A percentile compares a stretch with the other conserved stretches of the same genome.
These are phyloP conservation scores for Ostrea denselamellosa DNA, from an alignment of 1,140 invertebrate genomes.

Conservation along the genomic window DNA sequence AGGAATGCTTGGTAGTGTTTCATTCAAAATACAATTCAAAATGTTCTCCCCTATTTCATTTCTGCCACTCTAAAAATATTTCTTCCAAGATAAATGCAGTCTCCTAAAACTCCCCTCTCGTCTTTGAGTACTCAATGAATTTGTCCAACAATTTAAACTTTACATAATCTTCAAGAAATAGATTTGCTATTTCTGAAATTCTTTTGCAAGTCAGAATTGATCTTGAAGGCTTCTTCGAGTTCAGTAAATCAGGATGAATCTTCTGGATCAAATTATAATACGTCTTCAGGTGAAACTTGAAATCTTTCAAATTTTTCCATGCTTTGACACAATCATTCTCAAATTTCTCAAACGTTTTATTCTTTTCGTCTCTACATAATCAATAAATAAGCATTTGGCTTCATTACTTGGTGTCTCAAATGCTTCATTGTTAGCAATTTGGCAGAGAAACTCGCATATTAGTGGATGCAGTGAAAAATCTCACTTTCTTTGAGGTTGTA, in stretches of 20 bases:
- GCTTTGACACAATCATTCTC: conserved; percentile 43
- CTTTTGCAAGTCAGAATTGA: conserved; percentile 25
- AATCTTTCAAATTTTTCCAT: conserved; percentile 14
- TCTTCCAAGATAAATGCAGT: conserved; percentile 16
- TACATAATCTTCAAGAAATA: conserved; percentile 39
- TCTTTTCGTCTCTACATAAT: conserved; percentile 41
- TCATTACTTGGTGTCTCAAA: not conserved
- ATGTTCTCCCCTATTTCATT: conserved; percentile 16
- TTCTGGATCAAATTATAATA: conserved; percentile 41
- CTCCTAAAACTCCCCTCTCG: conserved; percentile 1
- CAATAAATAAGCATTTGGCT: conserved; percentile 31
- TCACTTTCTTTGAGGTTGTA: not conserved
- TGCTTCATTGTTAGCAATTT: not conserved
- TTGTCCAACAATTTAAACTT: conserved; percentile 43
- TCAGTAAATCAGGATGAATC: not conserved
- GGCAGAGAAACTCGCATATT: conserved; percentile 36
- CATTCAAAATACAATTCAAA: not conserved
- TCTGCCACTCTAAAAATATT: conserved; percentile 47
- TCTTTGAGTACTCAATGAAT: conserved; percentile 23
- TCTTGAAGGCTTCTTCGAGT: not conserved
- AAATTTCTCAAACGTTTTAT: conserved; percentile 32
- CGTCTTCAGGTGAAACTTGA: conserved; percentile 34
- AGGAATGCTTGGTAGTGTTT: not conserved
- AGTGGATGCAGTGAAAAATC: conserved; percentile 47
- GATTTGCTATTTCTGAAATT: conserved; percentile 45